Percentiles rank a stretch among this genome's conserved stretches.
Conservation (phyloP, 2,113 vertebrate genomes). For the Pongo abelii region DNA sequence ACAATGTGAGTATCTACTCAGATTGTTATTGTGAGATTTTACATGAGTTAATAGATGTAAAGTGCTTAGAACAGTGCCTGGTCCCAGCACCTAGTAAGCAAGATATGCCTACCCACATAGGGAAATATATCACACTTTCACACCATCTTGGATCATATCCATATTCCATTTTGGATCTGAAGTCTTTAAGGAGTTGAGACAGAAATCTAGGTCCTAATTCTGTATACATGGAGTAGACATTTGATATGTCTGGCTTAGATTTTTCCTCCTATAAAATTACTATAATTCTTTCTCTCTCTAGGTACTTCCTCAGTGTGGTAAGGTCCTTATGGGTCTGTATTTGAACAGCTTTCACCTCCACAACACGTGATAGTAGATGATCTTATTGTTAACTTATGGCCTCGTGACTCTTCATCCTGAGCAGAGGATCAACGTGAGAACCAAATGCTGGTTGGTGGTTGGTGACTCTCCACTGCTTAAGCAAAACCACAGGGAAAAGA, state of each 20-base stretch:
- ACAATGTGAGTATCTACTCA: background rate
- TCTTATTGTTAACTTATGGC: background rate
- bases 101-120: background rate
- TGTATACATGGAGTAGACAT: background rate
- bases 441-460: constrained; percentile 28
- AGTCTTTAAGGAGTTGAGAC: background rate
- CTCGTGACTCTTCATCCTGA: background rate
- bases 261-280: background rate
- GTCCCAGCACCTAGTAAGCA: background rate
- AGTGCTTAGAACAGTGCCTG: background rate
- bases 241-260: background rate
- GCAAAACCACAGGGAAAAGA: constrained; percentile 25
- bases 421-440: background rate
- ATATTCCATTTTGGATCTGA: background rate
- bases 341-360: background rate
- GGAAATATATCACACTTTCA: background rate
- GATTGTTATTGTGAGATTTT: background rate
- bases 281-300: background rate
- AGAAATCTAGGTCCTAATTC: background rate
- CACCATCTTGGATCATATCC: background rate
- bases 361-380: background rate
- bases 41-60: background rate
- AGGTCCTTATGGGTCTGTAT: background rate
- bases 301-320: background rate
- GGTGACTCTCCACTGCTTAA: background rate